Conservation (phyloP, 1,140 invertebrate genomes). For the Mizuhopecten yessoensis region DNA sequence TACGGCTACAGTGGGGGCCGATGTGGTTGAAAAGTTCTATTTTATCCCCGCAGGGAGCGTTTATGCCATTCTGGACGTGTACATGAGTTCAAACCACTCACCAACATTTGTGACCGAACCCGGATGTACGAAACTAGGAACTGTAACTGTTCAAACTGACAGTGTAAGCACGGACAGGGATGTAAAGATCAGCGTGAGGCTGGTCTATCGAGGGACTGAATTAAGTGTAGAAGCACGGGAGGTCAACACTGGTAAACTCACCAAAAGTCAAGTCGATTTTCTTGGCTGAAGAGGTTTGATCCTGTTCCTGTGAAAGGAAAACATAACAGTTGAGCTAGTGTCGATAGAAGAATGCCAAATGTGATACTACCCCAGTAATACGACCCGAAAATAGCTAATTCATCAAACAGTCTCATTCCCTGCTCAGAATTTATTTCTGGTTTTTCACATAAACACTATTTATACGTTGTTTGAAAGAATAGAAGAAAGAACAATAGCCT, state of each 20-base stretch:
- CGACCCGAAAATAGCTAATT: too few species aligned
- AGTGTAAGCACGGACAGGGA: background rate
- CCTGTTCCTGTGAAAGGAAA: too few species aligned
- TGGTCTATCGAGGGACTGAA: slow-evolving; percentile 63
- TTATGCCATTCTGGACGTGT: slow-evolving; percentile 60
- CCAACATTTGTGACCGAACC: slow-evolving; percentile 56
- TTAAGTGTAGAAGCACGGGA: slow-evolving; percentile 57
- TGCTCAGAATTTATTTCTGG: too few species aligned
- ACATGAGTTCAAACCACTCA: slow-evolving; percentile 44
- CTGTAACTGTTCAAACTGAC: slow-evolving; percentile 49
- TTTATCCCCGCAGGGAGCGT: slow-evolving; percentile 32
- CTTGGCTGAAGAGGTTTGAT: background rate
- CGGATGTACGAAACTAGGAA: slow-evolving; percentile 49
- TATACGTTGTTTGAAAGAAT: too few species aligned
- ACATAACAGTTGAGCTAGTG: too few species aligned
- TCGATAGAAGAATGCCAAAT: too few species aligned
- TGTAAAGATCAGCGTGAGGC: slow-evolving; percentile 46
- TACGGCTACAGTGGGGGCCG: slow-evolving; percentile 53
- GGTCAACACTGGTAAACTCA: background rate
- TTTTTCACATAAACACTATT: too few species aligned
- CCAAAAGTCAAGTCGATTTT: background rate
- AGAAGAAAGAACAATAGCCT: too few species aligned
- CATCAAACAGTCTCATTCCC: too few species aligned
- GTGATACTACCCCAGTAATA: too few species aligned
- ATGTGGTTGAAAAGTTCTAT: slow-evolving; percentile 56